Evolutionary conservation across 2,113 vertebrate genomes (phyloP).

Genomic region (Mormoops blainvillei): DNA sequence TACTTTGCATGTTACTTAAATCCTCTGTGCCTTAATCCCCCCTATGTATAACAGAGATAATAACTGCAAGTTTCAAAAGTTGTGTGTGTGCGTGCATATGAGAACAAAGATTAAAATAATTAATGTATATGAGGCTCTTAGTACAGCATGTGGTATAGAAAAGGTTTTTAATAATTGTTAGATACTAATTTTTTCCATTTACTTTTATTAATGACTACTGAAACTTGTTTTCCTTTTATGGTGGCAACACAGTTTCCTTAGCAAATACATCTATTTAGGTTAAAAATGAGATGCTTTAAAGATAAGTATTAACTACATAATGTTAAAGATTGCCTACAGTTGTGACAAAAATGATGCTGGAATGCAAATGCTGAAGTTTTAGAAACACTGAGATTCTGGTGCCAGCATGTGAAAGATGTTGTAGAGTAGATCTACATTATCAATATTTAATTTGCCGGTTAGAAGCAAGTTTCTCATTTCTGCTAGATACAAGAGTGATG

Average conservation of each 20-base stretch:
- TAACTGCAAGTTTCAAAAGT: not conserved
- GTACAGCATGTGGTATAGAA: not conserved
- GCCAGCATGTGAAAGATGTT: not conserved
- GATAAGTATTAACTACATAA: not conserved
- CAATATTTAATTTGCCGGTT: slow-evolving; percentile 70
- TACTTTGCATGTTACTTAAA: not conserved
- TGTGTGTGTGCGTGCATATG: not conserved
- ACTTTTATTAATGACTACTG: not conserved
- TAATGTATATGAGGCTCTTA: not conserved
- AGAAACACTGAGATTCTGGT: not conserved
- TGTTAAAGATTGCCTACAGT: not conserved
- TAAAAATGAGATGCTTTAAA: slow-evolving; percentile 40
- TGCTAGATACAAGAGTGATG: slow-evolving; percentile 38
- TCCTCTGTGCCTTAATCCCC: not conserved
- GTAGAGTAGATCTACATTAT: slow-evolving; percentile 5
- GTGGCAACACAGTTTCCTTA: not conserved
- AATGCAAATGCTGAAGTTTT: slow-evolving; percentile 2
- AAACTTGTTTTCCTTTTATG: not conserved
- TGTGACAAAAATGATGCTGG: not conserved
- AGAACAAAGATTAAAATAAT: not conserved
- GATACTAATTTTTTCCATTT: not conserved
- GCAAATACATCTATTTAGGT: slow-evolving; percentile 2
- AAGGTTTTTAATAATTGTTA: not conserved
- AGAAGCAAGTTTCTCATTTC: slow-evolving; percentile 52
- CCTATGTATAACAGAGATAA: not conserved